Conservation (phyloP, 2,113 vertebrate species). For the Gulo gulo region DNA sequence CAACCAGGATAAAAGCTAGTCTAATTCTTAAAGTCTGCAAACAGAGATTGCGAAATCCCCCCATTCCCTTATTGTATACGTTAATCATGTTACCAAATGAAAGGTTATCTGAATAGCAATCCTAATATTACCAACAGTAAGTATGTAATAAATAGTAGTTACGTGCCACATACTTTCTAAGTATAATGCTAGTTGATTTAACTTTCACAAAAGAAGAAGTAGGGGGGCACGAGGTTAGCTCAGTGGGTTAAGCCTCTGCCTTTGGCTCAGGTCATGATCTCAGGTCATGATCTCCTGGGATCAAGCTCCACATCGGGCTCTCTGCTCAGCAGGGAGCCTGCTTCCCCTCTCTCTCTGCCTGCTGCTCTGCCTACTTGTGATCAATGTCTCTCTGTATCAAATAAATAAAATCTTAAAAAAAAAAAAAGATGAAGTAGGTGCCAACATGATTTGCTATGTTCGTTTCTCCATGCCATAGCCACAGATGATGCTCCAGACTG, state of each 20-base stretch:
- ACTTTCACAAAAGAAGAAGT: not conserved
- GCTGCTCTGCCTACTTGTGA: too few species aligned
- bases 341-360: too few species aligned
- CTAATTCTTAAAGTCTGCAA: constrained; percentile 39
- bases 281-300: too few species aligned
- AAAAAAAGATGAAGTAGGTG: not conserved
- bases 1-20: not conserved
- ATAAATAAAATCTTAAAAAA: not conserved
- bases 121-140: not conserved
- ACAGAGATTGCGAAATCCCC: not conserved
- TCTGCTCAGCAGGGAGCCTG: too few species aligned
- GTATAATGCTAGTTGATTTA: not conserved
- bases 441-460: not conserved
- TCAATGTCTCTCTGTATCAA: too few species aligned
- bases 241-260: too few species aligned
- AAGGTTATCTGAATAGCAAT: not conserved
- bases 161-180: not conserved
- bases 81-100: not conserved
- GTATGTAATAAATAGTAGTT: not conserved
- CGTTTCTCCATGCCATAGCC: not conserved
- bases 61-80: not conserved
- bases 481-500: not conserved
- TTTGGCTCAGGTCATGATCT: too few species aligned
- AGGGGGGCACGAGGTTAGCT: too few species aligned
- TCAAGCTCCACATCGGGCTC: too few species aligned